These are phyloP conservation scores for Parauchenoglanis punctatus DNA, from an alignment of 2,797 vertebrate species.

Conservation along the genomic window DNA sequence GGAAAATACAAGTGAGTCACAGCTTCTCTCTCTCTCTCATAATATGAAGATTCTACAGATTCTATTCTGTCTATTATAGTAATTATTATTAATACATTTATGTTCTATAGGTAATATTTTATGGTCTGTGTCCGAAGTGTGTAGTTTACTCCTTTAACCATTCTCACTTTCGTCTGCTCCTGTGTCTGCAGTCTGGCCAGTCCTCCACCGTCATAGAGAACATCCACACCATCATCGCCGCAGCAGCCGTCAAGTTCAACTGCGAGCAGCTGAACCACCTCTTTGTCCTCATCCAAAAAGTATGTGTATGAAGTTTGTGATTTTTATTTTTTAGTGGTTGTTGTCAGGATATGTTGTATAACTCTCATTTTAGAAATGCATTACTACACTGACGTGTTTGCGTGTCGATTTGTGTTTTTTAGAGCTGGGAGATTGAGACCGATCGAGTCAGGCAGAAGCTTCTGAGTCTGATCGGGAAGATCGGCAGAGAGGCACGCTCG, in stretches of 20 bases:
- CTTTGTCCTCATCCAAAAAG: conserved; percentile 97
- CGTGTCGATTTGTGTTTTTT: conserved; percentile 19
- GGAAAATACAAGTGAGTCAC: conserved; percentile 90
- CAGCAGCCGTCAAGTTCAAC: conserved; percentile 96
- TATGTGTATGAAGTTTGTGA: conserved; percentile 58
- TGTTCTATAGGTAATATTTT: background rate
- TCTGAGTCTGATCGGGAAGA: conserved; percentile 93
- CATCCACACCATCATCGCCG: conserved; percentile 97
- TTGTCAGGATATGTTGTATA: background rate
- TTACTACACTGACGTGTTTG: background rate
- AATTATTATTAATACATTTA: background rate
- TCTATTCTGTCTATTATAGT: no score
- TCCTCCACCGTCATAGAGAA: conserved; percentile 99
- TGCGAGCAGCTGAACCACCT: conserved; percentile 96
- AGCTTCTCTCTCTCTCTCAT: background rate
- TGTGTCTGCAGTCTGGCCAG: conserved; percentile 85
- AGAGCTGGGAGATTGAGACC: conserved; percentile 98
- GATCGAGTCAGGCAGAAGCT: conserved; percentile 96
- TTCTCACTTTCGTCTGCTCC: conserved; percentile 45
- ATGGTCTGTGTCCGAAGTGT: background rate
- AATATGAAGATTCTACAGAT: background rate
- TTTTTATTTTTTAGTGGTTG: background rate
- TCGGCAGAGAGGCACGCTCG: conserved; percentile 93
- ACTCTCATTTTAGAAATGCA: background rate
- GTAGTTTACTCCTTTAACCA: conserved; percentile 12